Percentiles rank a stretch among this genome's conserved stretches.
Evolutionary conservation across 2,113 vertebrate genomes (phyloP).

Genomic region (Psephotus haematonotus): DNA sequence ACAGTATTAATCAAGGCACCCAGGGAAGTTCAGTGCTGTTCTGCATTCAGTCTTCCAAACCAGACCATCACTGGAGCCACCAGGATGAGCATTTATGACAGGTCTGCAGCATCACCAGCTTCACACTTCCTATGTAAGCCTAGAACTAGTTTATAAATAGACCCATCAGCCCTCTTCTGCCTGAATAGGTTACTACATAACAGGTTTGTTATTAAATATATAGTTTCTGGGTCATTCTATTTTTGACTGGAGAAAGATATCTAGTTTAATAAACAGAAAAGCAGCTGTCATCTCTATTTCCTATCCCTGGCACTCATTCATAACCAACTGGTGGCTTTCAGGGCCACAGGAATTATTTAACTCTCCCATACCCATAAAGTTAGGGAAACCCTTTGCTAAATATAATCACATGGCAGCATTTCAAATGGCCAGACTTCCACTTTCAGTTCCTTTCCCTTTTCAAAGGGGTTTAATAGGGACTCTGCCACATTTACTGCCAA

Average conservation of each 20-base stretch:
- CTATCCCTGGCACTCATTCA: slow-evolving; percentile 62
- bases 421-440: background rate
- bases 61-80: background rate
- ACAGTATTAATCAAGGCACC: background rate
- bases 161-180: background rate
- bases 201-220: slow-evolving; percentile 58
- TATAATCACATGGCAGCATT: background rate
- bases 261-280: slow-evolving; percentile 60
- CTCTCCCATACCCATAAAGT: background rate
- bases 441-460: background rate
- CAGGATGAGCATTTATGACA: background rate
- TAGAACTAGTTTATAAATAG: slow-evolving; percentile 33
- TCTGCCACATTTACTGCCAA: too few species aligned
- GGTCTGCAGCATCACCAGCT: slow-evolving; percentile 3
- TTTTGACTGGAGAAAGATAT: slow-evolving; percentile 30
- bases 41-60: background rate
- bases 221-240: slow-evolving; percentile 67
- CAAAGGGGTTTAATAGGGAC: background rate
- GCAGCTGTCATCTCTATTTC: slow-evolving; percentile 55
- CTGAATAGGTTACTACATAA: slow-evolving; percentile 44
- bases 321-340: slow-evolving; percentile 18
- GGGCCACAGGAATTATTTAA: background rate
- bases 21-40: background rate
- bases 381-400: background rate
- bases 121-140: slow-evolving; percentile 32